Base-by-base conservation (phyloP, 2,888 invertebrate genomes). In the Diplolepis rosae region DNA sequence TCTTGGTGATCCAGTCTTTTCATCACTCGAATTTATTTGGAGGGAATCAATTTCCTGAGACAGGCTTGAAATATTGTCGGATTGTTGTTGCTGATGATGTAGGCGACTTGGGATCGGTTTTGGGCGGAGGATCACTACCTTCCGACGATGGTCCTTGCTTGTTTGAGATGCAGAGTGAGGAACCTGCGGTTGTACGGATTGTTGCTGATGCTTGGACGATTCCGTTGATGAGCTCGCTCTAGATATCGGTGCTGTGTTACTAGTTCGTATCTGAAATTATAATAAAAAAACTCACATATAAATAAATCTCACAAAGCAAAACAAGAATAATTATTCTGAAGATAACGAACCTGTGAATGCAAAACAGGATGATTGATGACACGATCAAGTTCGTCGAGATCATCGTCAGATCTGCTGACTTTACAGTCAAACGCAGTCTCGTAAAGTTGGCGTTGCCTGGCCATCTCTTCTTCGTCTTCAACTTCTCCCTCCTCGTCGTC, bases 391-490 rank as follows among this genome's bases (percentile, higher is more conserved):
- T 94, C 93, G 84, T 95, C 95, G 85, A 95, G 91, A 80, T 95
- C 94, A 87, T 94, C 94, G 81, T 94, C 94, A 7, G 95, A 95
- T 77, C 94, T 93, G 85, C 93, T 93, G 83, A 95, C 93, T 89
- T 95, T 95, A 89, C 95, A 95, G 89, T 96, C 96, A 89, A 96
- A 96, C 71, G 96, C 96, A 70, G 96, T 96, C 90, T 96, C 96
- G 89, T 96, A 96, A 69, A 96, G 92, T 89, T 95, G 95, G 83
- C 95, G 92, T 88, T 92, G 92, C 70, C 93, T 90, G 2, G 89
- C 88, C 85, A 89, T 89, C 78, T 91, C 91, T 90, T 91, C 92
- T 73, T 90, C 90, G 30, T 84, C 85, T 65, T 91, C 91, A 90
- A 91, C 91, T 84, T 91, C 92, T 75, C 82, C 88, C 70, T 84